Base-by-base conservation (phyloP, 2,888 invertebrate genomes). In the Marronus borbonicus region DNA sequence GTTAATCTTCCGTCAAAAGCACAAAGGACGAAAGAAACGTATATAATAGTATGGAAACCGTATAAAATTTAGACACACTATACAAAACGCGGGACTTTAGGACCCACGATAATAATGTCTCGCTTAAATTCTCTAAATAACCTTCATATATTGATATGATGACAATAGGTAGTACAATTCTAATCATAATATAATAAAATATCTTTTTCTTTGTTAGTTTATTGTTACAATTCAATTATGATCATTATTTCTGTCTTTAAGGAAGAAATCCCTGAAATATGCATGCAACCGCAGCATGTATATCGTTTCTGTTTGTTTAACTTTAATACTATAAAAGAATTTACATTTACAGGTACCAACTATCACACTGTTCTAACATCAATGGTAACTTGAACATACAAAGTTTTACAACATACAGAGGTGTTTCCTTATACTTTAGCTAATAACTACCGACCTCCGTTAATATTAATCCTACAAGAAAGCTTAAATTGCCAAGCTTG, bases 291-390 rank as follows among this genome's bases (percentile, higher is more conserved):
- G 58, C 44, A 72, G 60, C 31, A 72, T 17, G 72, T 72, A 60
- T 60, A 39, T 72, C 58, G 72, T 39, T 72, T 14, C 44, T 58
- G 24, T 70, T 70, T 66, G 58, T 55, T 66, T 76, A 62, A 24
- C 60, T 75, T 75, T 79, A 79, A 79, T 66, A 77, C 69, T 76
- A 68, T 52, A 65, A 72, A 75, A 65, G 69, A 77, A 70, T 60
- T 24, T 62, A 68, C 69, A 83, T 80, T 81, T 81, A 85, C 85
- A 85, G 85, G 85, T 86, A 86, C 85, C 82, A 83, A 80, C 85
- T 85, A 85, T 85, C 85, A 86, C 85, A 84, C 84, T 80, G 80
- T 82, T 82, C 84, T 85, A 85, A 84, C 85, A 84, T 83, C 83
- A 83, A 85, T 83, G 83, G 83, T 84, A 83, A 83, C 83, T 82